Evolutionary conservation across 2,797 vertebrate genomes (phyloP).

Genomic region (Gorsachius magnificus): DNA sequence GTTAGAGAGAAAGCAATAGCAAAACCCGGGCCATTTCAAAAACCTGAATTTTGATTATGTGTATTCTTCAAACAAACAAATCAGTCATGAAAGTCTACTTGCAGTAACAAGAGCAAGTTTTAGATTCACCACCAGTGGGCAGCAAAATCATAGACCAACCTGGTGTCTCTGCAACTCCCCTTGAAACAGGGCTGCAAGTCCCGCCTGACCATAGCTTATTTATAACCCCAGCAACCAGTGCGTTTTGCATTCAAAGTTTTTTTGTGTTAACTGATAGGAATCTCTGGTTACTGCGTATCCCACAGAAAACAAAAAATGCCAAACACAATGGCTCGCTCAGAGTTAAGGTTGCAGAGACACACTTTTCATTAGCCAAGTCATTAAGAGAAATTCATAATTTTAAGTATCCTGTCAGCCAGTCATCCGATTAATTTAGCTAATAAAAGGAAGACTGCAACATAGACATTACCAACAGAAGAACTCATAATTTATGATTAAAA

Average conservation of each 20-base stretch:
- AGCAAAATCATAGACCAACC: slow-evolving; percentile 20
- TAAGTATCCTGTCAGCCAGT: neutral
- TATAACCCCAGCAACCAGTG: neutral
- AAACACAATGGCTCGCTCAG: accelerated
- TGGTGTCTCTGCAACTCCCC: neutral
- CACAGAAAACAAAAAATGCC: neutral
- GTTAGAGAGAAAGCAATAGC: neutral
- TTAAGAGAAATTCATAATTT: neutral
- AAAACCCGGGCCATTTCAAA: neutral
- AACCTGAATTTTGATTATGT: neutral
- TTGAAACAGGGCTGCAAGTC: neutral
- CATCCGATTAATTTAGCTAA: neutral
- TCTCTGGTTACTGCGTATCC: neutral
- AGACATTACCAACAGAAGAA: neutral
- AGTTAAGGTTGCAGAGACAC: neutral
- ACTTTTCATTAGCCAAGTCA: neutral
- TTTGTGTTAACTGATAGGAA: neutral
- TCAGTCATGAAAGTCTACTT: accelerated
- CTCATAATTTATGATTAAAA: neutral
- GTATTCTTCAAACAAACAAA: neutral
- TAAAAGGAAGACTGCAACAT: neutral
- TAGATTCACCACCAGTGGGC: slow-evolving; percentile 66
- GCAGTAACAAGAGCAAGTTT: neutral
- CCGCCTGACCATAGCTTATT: accelerated
- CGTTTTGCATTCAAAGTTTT: neutral